Conservation (phyloP, 1,140 invertebrate species). For the Octopus sinensis region DNA sequence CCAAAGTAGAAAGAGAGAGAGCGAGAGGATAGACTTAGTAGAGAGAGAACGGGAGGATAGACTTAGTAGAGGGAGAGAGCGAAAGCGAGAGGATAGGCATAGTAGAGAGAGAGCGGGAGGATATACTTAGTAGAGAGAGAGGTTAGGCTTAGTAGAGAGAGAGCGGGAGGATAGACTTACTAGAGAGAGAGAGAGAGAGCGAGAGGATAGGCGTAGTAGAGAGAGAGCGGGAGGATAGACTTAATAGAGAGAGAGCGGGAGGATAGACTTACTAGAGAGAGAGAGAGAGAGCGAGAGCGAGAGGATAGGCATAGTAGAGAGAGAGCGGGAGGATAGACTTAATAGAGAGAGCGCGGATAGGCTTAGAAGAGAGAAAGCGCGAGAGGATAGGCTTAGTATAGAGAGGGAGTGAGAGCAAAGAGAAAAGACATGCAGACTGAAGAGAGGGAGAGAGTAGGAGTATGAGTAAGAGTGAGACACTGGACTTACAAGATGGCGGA, state of each 20-base stretch:
- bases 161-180: background rate
- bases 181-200: background rate
- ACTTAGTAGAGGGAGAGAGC: background rate
- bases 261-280: no score
- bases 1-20: background rate
- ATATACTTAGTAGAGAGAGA: no score
- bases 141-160: background rate
- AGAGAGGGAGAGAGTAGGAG: background rate
- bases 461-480: background rate
- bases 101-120: no score
- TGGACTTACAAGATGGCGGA: constrained; percentile 27
- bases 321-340: background rate
- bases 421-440: background rate
- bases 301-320: background rate
- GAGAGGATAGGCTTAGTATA: background rate
- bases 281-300: no score
- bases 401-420: background rate
- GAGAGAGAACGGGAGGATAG: no score
- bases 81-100: background rate
- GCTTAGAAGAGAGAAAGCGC: background rate
- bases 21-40: background rate
- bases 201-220: background rate
- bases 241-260: no score
- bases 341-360: background rate
- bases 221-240: background rate